A percentile compares a stretch with the other conserved stretches of the same genome.
These are phyloP conservation scores for Apotomis turbidana DNA, from an alignment of 2,888 invertebrate genomes.

Conservation along the genomic window DNA sequence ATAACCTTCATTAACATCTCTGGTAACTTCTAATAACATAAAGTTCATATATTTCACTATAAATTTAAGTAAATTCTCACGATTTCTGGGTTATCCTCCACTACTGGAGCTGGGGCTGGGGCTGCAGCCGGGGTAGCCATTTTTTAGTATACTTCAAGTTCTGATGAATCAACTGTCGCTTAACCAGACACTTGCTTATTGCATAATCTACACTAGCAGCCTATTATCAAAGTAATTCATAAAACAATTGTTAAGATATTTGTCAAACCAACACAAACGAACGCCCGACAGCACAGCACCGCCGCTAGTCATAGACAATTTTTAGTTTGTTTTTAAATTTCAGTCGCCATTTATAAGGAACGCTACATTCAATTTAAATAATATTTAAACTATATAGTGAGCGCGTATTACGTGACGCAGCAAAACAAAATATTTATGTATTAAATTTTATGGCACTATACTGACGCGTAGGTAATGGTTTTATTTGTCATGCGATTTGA, in stretches of 20 bases:
- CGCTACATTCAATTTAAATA: too few relatives aligned
- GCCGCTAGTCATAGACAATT: constrained; percentile 4
- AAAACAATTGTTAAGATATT: background rate
- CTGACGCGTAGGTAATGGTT: too few relatives aligned
- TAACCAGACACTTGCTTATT: background rate
- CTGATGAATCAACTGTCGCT: background rate
- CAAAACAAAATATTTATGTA: too few relatives aligned
- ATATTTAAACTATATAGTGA: too few relatives aligned
- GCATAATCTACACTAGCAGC: background rate
- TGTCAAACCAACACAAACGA: background rate
- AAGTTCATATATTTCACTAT: background rate
- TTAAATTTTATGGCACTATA: too few relatives aligned
- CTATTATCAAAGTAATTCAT: too few relatives aligned
- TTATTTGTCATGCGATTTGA: too few relatives aligned
- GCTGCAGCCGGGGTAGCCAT: constrained; percentile 43
- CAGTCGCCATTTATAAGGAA: too few relatives aligned
- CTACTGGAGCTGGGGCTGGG: constrained; percentile 42
- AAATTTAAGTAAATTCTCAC: constrained; percentile 54
- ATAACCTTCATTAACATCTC: constrained; percentile 8
- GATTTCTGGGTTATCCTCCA: constrained; percentile 65
- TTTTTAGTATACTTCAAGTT: constrained; percentile 16
- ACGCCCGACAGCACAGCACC: background rate
- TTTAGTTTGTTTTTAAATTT: background rate
- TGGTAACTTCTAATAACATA: background rate
- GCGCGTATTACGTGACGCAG: too few relatives aligned